Evolutionary conservation across 2,113 vertebrate genomes (phyloP), one percentile per base, ranked within the genome.

Genomic region (Malurus melanocephalus): DNA sequence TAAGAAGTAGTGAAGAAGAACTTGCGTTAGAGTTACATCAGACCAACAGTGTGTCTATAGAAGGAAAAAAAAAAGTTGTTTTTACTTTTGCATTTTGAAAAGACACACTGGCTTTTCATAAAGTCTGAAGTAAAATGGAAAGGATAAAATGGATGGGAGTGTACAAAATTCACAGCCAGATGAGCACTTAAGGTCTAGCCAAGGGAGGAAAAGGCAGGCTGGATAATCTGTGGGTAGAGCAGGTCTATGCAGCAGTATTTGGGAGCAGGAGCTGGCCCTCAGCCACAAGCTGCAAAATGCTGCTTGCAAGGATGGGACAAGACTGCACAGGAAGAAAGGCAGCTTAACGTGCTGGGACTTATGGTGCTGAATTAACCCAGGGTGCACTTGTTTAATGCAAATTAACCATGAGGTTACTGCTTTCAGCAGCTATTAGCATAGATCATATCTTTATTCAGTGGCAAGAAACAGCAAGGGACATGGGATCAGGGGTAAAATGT

Each of bases 221-320:
- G 21, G 4, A 2, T 59, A 61, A 38, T 16, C 17, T 60, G 14
- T 35, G 49, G n/a, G 27, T 10, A 84, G 30, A 52, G 24, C 32
- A 60, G 42, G 74, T 60, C 45, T 61, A 67, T 11, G 10, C 16
- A 65, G 23, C 23, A 51, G 35, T 57, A 33, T 48, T 17, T 72
- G 67, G 62, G 22, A 66, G 60, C 28, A 81, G 33, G 15, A 82
- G n/a, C 43, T 68, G 65, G 45, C 52, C 42, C 38, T 76, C n/a
- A 79, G 55, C 42, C 87, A 55, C 62, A 40, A 46, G 9, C 42
- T 79, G 43, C 51, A 69, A 85, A 84, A 79, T 43, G 20, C 9
- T 0, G 0, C 21, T 53, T 53, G 48, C 0, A 0, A 40, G 15
- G 38, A 53, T 3, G 13, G 62, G 62, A 32, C 80, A 92, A 81